Evolutionary conservation across 2,797 vertebrate genomes (phyloP), one percentile per base, ranked within the genome.

Genomic region (Ctenopoma multispine): DNA sequence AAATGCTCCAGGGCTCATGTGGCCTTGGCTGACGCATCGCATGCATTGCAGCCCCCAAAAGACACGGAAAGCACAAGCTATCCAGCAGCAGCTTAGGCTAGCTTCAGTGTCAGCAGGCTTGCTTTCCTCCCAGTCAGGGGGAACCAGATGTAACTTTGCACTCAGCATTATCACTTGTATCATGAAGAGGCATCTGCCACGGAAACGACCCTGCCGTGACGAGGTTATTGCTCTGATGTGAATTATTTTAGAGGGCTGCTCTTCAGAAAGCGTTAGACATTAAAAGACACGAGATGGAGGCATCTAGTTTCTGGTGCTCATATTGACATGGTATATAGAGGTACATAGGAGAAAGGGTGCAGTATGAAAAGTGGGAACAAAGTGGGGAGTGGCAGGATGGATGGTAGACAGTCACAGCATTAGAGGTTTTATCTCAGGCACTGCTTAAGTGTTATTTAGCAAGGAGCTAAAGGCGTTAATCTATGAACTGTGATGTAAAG

Each of bases 1-100:
- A 82, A 87, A 87, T 86, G 84, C 85, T 88, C 66, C 59, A 20
- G 85, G 85, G 89, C 84, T 84, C 82, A 75, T 83, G 81, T 89
- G 91, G 87, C 91, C 91, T 92, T 92, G 91, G 91, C 87, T 75
- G 84, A 81, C 38, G 72, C 78, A 63, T 84, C 70, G 57, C 82
- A 86, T 82, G 87, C 83, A 55, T 72, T 75, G 76, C 85, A 87
- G 81, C 59, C 71, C 81, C 79, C 67, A 51, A 58, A 83, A 87
- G 75, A 85, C 89, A 88, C 62, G 75, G 80, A 87, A 85, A 73
- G 85, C 75, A 56, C 46, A 1, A 80, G 82, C 71, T 31, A 68
- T 87, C 89, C 86, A 74, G 69, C 72, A 4, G 64, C 69, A 72
- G 82, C 79, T 84, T 79, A 78, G 85, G 74, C 71, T 81, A 77